Evolutionary conservation across 2,888 invertebrate genomes (phyloP).

Genomic region (Synanthedon tipuliformis): DNA sequence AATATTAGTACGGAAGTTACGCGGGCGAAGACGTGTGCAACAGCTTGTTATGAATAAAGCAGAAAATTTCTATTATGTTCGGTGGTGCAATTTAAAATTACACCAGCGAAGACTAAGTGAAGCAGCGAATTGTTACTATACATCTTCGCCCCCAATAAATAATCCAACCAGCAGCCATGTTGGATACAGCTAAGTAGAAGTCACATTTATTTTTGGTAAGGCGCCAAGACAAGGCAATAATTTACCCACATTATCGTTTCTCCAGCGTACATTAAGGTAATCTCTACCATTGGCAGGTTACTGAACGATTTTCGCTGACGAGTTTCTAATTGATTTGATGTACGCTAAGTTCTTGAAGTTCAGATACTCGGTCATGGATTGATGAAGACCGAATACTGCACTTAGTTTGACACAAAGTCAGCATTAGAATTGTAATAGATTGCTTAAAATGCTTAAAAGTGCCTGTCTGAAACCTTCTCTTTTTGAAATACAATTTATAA

Average conservation of each 20-base stretch:
- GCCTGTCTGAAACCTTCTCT: not conserved
- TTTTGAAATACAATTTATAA: too few species aligned
- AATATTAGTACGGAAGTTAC: too few species aligned
- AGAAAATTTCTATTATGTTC: too few species aligned
- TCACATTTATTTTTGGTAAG: slow-evolving; percentile 1
- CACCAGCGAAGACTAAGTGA: too few species aligned
- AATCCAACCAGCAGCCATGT: not conserved
- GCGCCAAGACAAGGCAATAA: slow-evolving; percentile 1
- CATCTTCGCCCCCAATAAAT: not conserved
- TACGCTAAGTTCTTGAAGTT: not conserved
- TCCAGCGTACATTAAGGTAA: not conserved
- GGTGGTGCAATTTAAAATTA: too few species aligned
- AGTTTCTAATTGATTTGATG: not conserved
- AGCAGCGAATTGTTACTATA: not conserved
- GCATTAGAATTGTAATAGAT: too few species aligned
- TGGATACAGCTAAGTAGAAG: not conserved
- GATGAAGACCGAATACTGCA: not conserved
- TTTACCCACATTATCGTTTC: slow-evolving; percentile 1
- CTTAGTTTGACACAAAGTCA: not conserved
- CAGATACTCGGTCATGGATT: too few species aligned
- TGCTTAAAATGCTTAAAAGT: not conserved
- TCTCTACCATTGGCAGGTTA: not conserved
- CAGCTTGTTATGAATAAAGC: too few species aligned
- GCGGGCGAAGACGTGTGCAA: too few species aligned
- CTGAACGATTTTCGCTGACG: not conserved